Conservation (phyloP, 2,797 vertebrate genomes). For the Chrosomus eos region DNA sequence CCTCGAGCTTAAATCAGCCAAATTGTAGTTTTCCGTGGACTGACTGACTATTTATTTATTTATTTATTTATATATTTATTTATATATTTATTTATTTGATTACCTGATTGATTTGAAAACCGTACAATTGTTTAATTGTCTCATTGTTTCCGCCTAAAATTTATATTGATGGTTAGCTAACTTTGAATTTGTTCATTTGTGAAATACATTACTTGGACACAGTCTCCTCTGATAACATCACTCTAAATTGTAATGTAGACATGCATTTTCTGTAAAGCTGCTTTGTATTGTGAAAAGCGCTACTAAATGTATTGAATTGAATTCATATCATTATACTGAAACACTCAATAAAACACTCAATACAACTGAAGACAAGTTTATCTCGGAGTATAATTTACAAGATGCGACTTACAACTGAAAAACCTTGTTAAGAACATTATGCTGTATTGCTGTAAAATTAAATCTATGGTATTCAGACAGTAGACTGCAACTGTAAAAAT, state of each 20-base stretch:
- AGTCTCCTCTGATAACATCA: neutral
- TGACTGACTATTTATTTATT: neutral
- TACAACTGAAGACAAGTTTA: neutral
- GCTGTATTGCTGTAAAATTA: neutral
- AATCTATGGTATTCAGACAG: neutral
- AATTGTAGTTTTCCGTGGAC: neutral
- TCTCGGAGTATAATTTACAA: neutral
- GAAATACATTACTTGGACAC: neutral
- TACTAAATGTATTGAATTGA: neutral
- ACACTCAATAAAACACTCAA: slow-evolving; percentile 24
- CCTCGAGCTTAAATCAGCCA: neutral
- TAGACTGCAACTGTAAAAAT: neutral
- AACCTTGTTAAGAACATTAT: neutral
- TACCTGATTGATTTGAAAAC: neutral
- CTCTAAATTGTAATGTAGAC: neutral
- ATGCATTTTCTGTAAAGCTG: neutral
- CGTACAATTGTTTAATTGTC: no score
- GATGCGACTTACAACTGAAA: neutral
- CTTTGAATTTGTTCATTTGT: neutral
- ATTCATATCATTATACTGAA: neutral
- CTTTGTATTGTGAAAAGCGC: neutral
- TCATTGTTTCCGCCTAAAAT: neutral
- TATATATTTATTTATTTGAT: neutral
- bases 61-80: neutral
- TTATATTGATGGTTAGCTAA: neutral